phyloP scores from a whole-genome alignment of 2,113 vertebrate genomes.

The Thunnus maccoyii region DNA sequence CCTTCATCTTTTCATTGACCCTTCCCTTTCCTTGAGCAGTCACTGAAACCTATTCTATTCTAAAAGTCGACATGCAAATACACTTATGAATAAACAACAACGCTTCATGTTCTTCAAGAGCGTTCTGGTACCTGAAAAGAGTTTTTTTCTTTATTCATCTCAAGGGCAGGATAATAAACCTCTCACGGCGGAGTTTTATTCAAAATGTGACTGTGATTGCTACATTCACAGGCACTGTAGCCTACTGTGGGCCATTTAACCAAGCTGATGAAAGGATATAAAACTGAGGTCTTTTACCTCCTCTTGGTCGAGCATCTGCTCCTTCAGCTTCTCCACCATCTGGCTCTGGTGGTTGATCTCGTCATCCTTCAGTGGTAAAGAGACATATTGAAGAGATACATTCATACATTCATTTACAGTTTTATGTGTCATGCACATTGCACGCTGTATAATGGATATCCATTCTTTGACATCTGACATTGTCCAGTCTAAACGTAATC shows the following conservation, averaged over 20 bases:
- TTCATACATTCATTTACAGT: neutral
- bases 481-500: too few relatives aligned
- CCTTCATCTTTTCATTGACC: slow-evolving; percentile 32
- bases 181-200: slow-evolving; percentile 20
- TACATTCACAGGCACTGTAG: slow-evolving; percentile 25
- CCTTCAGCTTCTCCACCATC: slow-evolving; percentile 83
- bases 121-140: slow-evolving; percentile 37
- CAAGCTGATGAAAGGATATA: slow-evolving; percentile 49
- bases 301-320: slow-evolving; percentile 83
- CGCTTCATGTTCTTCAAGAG: slow-evolving; percentile 23
- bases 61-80: slow-evolving; percentile 9
- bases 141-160: slow-evolving; percentile 22
- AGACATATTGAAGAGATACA: slow-evolving; percentile 11
- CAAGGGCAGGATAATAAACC: slow-evolving; percentile 49
- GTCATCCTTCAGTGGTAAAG: slow-evolving; percentile 69
- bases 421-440: neutral
- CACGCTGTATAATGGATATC: too few relatives aligned
- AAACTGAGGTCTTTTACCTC: slow-evolving; percentile 74
- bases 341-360: slow-evolving; percentile 83
- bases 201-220: slow-evolving; percentile 8
- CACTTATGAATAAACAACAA: slow-evolving; percentile 3
- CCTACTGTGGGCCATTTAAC: slow-evolving; percentile 48
- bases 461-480: too few relatives aligned
- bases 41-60: slow-evolving; percentile 3
- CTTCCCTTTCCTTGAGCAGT: slow-evolving; percentile 5